Base-by-base conservation (phyloP, 2,113 vertebrate species). In the Apistogramma diplotaenia region DNA sequence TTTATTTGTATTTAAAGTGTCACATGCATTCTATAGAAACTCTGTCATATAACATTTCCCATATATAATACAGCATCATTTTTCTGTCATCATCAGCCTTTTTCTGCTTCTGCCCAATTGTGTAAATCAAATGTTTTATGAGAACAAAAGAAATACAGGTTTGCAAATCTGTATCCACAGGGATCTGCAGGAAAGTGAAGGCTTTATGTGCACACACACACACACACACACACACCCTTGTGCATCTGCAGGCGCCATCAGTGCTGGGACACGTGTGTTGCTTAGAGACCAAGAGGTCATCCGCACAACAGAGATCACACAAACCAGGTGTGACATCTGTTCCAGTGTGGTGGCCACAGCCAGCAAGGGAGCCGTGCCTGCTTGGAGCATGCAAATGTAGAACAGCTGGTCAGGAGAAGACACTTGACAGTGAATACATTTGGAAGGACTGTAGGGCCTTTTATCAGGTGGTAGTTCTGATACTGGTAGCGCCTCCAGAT, bases 291-390 rank as follows among this genome's bases (percentile, higher is more conserved):
- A 87, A 76, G 89, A 90, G 92, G 91, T 91, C 85, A 91, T 58
- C 84, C 33, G 59, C 56, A 91, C 88, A 84, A 89, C 85, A 87
- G 86, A 79, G 76, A 91, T 93, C 91, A 91, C 88, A 89, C 87
- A 94, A 93, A 93, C 86, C 89, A 93, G 87, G 91, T 91, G 93
- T 91, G 93, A 94, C 93, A 93, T 91, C 83, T 93, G 92, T 86
- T 91, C 87, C 84, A 88, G 87, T 54, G 81, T 55, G 59, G 88
- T 61, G 85, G 89, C 85, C 87, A 82, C 60, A 81, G 85, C 81
- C 79, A 83, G 81, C 37, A 7, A 70, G 67, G 85, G 83, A 86
- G 76, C 31, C 13, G 65, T 61, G 87, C 81, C 82, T 81, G 87
- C 74, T 46, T 31, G 61, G 61, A 87, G 77, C 85, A 89, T 88